phyloP scores from a whole-genome alignment of 2,113 vertebrate species.

The Romanogobio albipinnatus region DNA sequence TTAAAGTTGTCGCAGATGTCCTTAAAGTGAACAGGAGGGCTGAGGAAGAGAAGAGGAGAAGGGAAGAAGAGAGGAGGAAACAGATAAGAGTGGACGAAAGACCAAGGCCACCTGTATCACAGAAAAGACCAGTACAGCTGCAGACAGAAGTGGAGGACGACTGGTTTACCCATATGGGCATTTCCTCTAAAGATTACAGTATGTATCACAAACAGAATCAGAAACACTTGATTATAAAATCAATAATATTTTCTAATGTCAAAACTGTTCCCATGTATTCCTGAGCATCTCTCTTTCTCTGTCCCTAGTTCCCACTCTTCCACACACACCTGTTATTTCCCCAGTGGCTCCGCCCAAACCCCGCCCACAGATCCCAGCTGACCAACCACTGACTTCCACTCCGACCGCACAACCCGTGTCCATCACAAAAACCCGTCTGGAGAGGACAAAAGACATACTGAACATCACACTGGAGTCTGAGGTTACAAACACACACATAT shows the following conservation, averaged over 20 bases:
- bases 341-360: constrained; percentile 39
- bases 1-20: constrained; percentile 8
- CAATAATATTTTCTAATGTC: not conserved
- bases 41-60: not conserved
- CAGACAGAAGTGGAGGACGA: constrained; percentile 25
- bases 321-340: constrained; percentile 1
- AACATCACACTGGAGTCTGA: constrained; percentile 47
- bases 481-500: constrained; percentile 31
- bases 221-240: not conserved
- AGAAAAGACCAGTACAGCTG: not conserved
- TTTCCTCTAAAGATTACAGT: constrained; percentile 63
- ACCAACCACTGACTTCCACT: constrained; percentile 57
- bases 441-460: constrained; percentile 23
- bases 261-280: constrained; percentile 56
- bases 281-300: constrained; percentile 60
- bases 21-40: constrained; percentile 10
- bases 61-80: constrained; percentile 29
- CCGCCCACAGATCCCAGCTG: constrained; percentile 30
- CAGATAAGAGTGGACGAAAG: constrained; percentile 15
- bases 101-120: not conserved
- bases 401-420: constrained; percentile 45
- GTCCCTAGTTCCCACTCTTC: not conserved
- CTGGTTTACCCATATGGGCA: constrained; percentile 31
- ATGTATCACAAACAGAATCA: constrained; percentile 37
- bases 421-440: constrained; percentile 16